Conservation (phyloP, 2,797 vertebrate species). For the Manis javanica region DNA sequence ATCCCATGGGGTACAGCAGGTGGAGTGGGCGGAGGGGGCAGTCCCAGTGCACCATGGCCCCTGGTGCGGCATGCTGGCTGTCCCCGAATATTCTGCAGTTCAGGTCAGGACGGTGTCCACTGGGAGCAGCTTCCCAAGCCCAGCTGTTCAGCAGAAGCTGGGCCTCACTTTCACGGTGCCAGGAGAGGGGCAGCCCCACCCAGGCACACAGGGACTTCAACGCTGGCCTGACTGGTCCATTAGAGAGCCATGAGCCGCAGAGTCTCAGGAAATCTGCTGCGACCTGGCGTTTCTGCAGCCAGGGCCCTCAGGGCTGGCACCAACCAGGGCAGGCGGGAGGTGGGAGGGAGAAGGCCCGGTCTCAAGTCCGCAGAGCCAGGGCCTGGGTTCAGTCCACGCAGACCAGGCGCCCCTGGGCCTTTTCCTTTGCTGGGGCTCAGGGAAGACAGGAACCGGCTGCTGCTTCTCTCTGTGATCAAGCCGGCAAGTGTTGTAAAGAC, state of each 20-base stretch:
- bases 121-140: background rate
- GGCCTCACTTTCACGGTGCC: background rate
- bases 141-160: background rate
- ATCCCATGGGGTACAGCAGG: accelerated
- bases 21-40: background rate
- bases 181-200: no score
- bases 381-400: background rate
- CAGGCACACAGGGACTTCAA: background rate
- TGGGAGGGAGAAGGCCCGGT: no score
- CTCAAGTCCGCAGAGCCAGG: background rate
- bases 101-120: accelerated
- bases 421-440: background rate
- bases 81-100: background rate
- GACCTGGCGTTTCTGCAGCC: background rate
- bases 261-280: background rate
- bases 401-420: background rate
- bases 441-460: conserved; percentile 47
- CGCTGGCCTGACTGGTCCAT: no score
- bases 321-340: background rate
- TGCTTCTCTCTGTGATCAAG: conserved; percentile 50
- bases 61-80: background rate
- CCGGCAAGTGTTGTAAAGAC: background rate
- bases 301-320: accelerated
- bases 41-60: background rate
- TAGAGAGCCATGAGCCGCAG: no score